Percentiles rank a stretch among this genome's conserved stretches.
These are phyloP conservation scores for Bilobella aurantiaca DNA, from an alignment of 1,140 invertebrate species.

Conservation along the genomic window DNA sequence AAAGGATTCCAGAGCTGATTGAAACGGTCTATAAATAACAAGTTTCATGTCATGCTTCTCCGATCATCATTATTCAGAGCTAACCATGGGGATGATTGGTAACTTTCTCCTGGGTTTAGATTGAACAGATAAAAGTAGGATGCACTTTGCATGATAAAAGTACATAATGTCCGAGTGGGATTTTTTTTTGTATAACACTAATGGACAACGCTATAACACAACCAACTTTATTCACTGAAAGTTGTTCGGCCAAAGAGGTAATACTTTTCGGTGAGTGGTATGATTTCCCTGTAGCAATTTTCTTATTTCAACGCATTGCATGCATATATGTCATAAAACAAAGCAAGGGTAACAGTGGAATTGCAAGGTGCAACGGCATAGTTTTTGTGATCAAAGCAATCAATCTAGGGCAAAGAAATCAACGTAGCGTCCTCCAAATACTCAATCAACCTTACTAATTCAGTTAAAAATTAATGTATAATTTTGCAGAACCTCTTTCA, in stretches of 20 bases:
- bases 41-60: no score
- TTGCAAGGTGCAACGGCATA: background rate
- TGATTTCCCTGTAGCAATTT: background rate
- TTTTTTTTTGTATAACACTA: constrained; percentile 10
- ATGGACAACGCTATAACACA: no score
- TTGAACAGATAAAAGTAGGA: no score
- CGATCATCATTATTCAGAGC: no score
- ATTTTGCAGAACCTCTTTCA: no score
- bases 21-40: no score
- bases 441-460: constrained; percentile 14
- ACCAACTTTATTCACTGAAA: no score
- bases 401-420: constrained; percentile 6
- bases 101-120: no score
- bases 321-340: constrained; percentile 25
- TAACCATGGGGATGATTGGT: no score
- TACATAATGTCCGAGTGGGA: constrained; percentile 29
- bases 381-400: no score
- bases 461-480: no score
- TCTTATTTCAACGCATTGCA: constrained; percentile 21
- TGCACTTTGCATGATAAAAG: constrained; percentile 26
- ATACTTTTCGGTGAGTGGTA: constrained; percentile 17
- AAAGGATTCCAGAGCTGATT: no score
- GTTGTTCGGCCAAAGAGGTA: constrained; percentile 5
- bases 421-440: constrained; percentile 19
- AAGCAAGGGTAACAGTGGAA: background rate